Percentiles rank a stretch among this genome's conserved stretches.
Evolutionary conservation across 92 coral and sea anemone species (phyloP).

Genomic region (Meandrina meandrites): DNA sequence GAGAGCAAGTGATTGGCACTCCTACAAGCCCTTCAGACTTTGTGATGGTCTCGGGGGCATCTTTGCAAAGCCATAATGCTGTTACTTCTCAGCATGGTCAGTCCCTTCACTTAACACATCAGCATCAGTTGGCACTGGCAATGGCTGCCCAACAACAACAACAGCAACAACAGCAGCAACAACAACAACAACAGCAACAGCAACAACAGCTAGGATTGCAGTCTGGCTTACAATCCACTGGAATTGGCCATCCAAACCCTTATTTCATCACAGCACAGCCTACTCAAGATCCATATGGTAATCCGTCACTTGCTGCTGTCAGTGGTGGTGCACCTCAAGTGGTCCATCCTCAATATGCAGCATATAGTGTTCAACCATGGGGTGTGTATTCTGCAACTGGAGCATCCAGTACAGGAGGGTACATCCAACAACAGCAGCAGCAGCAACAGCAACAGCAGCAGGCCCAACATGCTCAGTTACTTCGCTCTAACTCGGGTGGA

Average conservation of each 20-base stretch:
- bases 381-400: slow-evolving; percentile 85
- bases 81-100: slow-evolving; percentile 62
- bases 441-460: slow-evolving; percentile 86
- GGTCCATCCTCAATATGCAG: slow-evolving; percentile 90
- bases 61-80: slow-evolving; percentile 51
- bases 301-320: slow-evolving; percentile 84
- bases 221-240: slow-evolving; percentile 67
- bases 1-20: slow-evolving; percentile 75
- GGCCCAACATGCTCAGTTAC: slow-evolving; percentile 71
- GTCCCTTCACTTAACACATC: slow-evolving; percentile 74
- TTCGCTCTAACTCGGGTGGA: slow-evolving; percentile 82
- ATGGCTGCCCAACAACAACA: slow-evolving; percentile 72
- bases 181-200: slow-evolving; percentile 73
- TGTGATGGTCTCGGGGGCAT: slow-evolving; percentile 88
- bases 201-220: slow-evolving; percentile 82
- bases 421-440: slow-evolving; percentile 71
- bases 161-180: slow-evolving; percentile 59
- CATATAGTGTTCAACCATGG: slow-evolving; percentile 97
- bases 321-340: slow-evolving; percentile 82
- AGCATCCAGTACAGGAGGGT: slow-evolving; percentile 71
- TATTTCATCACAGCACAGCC: slow-evolving; percentile 86
- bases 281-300: slow-evolving; percentile 92
- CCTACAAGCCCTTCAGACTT: slow-evolving; percentile 89
- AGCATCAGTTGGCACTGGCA: slow-evolving; percentile 82
- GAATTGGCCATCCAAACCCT: slow-evolving; percentile 79